phyloP scores from a whole-genome alignment of 2,888 invertebrate species.

The Ganaspis brasiliensis region DNA sequence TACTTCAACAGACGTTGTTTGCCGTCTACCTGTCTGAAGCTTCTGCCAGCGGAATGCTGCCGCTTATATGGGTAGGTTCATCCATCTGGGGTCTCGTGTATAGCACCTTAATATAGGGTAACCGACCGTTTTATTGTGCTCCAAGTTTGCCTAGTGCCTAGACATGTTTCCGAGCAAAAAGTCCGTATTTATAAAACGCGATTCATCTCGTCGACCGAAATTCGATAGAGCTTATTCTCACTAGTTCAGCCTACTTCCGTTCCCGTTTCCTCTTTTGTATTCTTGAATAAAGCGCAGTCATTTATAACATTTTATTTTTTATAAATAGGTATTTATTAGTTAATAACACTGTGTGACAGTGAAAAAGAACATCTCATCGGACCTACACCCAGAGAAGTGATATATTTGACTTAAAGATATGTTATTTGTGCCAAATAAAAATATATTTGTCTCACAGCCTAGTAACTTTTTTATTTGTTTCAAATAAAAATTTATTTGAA shows the following conservation, averaged over 20 bases:
- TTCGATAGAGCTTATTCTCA: conserved; percentile 28
- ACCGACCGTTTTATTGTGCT: conserved; percentile 61
- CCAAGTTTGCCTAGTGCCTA: conserved; percentile 56
- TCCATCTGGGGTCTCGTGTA: conserved; percentile 51
- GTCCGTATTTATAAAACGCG: conserved; percentile 36
- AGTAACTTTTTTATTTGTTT: too few relatives aligned
- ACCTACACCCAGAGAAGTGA: too few relatives aligned
- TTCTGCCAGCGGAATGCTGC: conserved; percentile 64
- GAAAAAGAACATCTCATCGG: too few relatives aligned
- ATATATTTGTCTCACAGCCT: too few relatives aligned
- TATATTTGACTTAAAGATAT: too few relatives aligned
- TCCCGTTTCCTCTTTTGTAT: background rate
- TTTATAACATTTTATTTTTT: too few relatives aligned
- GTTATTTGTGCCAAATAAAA: too few relatives aligned
- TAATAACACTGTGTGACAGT: too few relatives aligned
- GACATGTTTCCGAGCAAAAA: conserved; percentile 49
- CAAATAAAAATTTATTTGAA: too few relatives aligned
- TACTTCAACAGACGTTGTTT: conserved; percentile 69
- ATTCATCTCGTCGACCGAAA: conserved; percentile 36
- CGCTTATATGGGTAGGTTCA: conserved; percentile 50
- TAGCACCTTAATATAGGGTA: conserved; percentile 58
- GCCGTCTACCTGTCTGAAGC: conserved; percentile 70
- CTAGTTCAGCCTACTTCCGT: conserved; percentile 29
- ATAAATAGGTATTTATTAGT: too few relatives aligned
- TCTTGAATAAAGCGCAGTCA: too few relatives aligned